Conservation (phyloP, 2,113 vertebrate genomes). For the Corythornis madagascariensis region DNA sequence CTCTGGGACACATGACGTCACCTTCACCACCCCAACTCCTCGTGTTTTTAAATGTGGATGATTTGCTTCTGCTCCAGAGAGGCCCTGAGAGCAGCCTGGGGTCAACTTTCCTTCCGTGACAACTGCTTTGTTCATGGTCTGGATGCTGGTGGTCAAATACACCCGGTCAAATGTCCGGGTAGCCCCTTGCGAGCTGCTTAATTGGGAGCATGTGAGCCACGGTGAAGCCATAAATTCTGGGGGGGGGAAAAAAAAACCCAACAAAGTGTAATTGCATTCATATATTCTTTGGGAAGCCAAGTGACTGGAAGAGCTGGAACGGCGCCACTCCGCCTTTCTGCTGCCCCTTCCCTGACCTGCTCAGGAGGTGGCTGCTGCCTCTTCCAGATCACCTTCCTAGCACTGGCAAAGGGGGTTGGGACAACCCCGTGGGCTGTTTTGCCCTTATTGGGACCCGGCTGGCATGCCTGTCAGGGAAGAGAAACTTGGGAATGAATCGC, state of each 20-base stretch:
- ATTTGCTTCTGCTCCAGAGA: background rate
- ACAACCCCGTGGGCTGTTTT: background rate
- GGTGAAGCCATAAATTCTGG: background rate
- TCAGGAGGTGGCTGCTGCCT: background rate
- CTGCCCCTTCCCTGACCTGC: background rate
- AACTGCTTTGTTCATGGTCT: rapidly evolving
- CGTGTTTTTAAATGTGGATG: background rate
- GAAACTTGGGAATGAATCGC: background rate
- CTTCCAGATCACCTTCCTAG: background rate
- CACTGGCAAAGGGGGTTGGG: background rate
- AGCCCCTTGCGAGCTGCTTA: rapidly evolving
- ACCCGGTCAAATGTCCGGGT: background rate
- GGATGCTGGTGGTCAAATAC: background rate
- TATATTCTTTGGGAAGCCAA: background rate
- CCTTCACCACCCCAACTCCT: background rate
- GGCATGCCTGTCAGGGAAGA: background rate
- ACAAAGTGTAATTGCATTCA: background rate
- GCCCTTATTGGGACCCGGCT: background rate
- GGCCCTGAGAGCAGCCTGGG: too few relatives aligned
- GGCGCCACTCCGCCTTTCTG: background rate
- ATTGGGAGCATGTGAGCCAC: rapidly evolving
- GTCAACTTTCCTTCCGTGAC: too few relatives aligned
- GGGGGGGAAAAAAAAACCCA: background rate
- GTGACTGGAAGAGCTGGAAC: background rate
- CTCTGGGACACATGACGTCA: background rate